Percentiles rank a stretch among this genome's conserved stretches.
These are phyloP conservation scores for Diploscapter pachys DNA, from an alignment of 1,140 invertebrate species.

Conservation along the genomic window DNA sequence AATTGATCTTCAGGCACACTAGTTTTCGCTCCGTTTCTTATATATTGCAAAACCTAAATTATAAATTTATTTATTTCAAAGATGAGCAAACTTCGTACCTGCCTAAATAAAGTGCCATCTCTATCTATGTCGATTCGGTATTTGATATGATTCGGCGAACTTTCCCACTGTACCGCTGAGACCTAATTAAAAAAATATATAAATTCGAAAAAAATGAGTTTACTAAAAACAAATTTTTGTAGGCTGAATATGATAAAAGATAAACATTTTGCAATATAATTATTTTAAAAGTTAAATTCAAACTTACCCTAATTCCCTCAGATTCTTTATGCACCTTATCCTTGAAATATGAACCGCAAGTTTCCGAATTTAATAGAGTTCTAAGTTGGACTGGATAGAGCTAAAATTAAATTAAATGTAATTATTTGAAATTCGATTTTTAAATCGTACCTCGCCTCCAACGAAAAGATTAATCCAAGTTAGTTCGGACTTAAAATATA, in stretches of 20 bases:
- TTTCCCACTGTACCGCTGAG: slow-evolving; percentile 9
- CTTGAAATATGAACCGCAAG: slow-evolving; percentile 16
- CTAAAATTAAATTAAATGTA: slow-evolving; percentile 2
- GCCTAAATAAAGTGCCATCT: slow-evolving; percentile 13
- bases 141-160: slow-evolving; percentile 19
- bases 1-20: slow-evolving; percentile 11
- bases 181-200: neutral
- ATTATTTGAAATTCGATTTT: neutral
- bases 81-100: neutral
- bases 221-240: no score
- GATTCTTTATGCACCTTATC: neutral
- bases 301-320: no score
- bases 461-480: slow-evolving; percentile 30
- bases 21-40: slow-evolving; percentile 10
- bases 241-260: no score
- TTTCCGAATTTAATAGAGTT: slow-evolving; percentile 18
- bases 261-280: no score
- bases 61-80: no score
- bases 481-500: slow-evolving; percentile 22
- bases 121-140: slow-evolving; percentile 19
- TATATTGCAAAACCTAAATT: slow-evolving; percentile 11
- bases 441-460: slow-evolving; percentile 5
- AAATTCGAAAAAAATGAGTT: no score
- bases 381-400: slow-evolving; percentile 24
- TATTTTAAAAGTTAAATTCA: no score